Percentiles rank a stretch among this genome's conserved stretches.
phyloP scores from a whole-genome alignment of 2,888 invertebrate genomes.

The Andrena bicolor region DNA sequence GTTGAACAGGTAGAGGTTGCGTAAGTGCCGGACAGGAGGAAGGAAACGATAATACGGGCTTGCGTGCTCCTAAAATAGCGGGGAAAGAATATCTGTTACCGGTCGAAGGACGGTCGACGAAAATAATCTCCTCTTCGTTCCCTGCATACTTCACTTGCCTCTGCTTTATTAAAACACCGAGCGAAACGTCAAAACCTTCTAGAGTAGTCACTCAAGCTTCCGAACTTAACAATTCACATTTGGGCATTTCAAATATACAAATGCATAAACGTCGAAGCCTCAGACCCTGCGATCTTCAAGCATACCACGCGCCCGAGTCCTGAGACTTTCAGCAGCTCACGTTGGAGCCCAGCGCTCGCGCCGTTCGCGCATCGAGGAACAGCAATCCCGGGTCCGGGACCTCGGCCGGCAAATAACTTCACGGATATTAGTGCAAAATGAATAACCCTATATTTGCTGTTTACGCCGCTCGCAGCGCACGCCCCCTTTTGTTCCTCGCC shows the following conservation, averaged over 20 bases:
- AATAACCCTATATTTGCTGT: constrained; percentile 41
- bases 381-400: background rate
- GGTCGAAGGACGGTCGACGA: background rate
- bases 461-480: constrained; percentile 19
- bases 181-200: no score
- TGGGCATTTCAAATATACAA: background rate
- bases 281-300: no score
- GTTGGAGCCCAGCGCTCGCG: background rate
- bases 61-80: background rate
- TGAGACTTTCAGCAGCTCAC: background rate
- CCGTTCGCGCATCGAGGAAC: constrained; percentile 29
- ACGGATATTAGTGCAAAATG: constrained; percentile 61
- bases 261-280: no score
- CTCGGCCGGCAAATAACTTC: constrained; percentile 42
- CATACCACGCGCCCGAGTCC: no score
- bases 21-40: constrained; percentile 51
- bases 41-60: constrained; percentile 35
- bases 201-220: no score
- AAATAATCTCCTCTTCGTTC: background rate
- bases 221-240: background rate
- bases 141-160: no score
- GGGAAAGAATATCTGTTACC: background rate
- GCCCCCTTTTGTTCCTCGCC: constrained; percentile 41
- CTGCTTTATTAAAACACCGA: no score
- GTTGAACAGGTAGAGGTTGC: constrained; percentile 77